Conservation (phyloP, 2,113 vertebrate species). For the Tyrannus savana region DNA sequence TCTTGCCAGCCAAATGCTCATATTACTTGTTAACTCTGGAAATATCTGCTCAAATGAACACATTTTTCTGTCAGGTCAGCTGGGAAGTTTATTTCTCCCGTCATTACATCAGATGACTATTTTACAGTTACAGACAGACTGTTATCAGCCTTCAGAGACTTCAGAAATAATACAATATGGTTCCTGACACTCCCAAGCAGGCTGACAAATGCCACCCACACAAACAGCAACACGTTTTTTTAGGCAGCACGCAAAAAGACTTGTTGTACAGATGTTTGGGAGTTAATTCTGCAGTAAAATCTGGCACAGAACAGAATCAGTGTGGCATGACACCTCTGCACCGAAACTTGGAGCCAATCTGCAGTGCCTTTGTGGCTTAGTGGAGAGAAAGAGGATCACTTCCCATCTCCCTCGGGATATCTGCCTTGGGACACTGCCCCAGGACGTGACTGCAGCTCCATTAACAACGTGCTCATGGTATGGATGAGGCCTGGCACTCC, state of each 20-base stretch:
- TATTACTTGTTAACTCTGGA: not conserved
- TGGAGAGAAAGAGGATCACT: not conserved
- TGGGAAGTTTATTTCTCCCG: slow-evolving; percentile 29
- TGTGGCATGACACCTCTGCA: not conserved
- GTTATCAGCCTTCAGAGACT: slow-evolving; percentile 32
- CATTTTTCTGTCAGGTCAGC: slow-evolving; percentile 20
- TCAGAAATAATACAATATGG: slow-evolving; percentile 50
- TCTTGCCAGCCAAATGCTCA: not conserved
- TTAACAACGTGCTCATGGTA: not conserved
- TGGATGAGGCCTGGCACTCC: not conserved
- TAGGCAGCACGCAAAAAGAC: not conserved
- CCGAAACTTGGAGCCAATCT: not conserved
- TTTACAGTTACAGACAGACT: slow-evolving; percentile 44
- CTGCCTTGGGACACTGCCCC: not conserved
- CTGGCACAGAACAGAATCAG: not conserved
- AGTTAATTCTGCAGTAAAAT: slow-evolving; percentile 23
- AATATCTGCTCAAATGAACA: not conserved
- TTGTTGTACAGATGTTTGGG: slow-evolving; percentile 27
- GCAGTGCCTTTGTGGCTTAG: not conserved
- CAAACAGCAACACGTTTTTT: not conserved
- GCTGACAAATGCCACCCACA: slow-evolving; percentile 42
- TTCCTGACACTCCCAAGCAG: slow-evolving; percentile 33
- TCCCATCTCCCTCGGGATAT: not conserved
- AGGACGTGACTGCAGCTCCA: not conserved
- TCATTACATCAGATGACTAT: slow-evolving; percentile 40